A percentile compares a stretch with the other conserved stretches of the same genome.
phyloP scores from a whole-genome alignment of 2,113 vertebrate genomes.

The Chaenocephalus aceratus region DNA sequence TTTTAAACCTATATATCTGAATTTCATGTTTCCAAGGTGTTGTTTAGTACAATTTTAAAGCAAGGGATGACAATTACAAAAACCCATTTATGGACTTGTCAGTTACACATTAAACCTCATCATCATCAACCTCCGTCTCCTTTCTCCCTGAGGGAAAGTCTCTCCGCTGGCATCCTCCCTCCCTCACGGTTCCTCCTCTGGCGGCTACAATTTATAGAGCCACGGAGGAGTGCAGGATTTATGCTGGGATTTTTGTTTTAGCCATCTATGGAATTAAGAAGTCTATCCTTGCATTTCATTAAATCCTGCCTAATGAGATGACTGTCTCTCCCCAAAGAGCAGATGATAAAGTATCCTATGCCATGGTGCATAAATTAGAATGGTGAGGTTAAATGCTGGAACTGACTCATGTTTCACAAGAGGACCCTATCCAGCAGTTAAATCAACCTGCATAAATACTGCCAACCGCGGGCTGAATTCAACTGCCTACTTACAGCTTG shows the following conservation, averaged over 20 bases:
- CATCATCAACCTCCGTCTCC: constrained; percentile 3
- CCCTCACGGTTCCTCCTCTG: constrained; percentile 23
- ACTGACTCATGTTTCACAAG: constrained; percentile 99
- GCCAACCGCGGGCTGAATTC: constrained; percentile 93
- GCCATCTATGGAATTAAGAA: constrained; percentile 98
- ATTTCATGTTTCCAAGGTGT: constrained; percentile 7
- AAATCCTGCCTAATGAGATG: constrained; percentile 99
- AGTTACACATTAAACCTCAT: background rate
- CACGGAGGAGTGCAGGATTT: constrained; percentile 89
- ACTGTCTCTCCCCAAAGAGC: constrained; percentile 98
- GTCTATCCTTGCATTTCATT: constrained; percentile 99
- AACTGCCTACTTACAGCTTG: constrained; percentile 62
- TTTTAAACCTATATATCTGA: constrained; percentile 13
- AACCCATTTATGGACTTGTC: constrained; percentile 13
- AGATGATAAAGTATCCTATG: constrained; percentile 95
- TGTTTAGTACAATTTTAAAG: constrained; percentile 1
- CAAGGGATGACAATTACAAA: background rate
- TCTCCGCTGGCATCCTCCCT: constrained; percentile 26
- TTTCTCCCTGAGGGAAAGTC: constrained; percentile 20
- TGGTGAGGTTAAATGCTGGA: constrained; percentile 99
- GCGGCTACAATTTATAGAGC: constrained; percentile 71
- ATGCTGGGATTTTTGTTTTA: constrained; percentile 95
- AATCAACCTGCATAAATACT: constrained; percentile 98
- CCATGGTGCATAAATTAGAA: constrained; percentile 99
- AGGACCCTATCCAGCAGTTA: constrained; percentile 98